A percentile compares a stretch with the other conserved stretches of the same genome.
These are phyloP conservation scores for Pegea sp. DNA, from an alignment of 23 tunicate species.

Conservation along the genomic window DNA sequence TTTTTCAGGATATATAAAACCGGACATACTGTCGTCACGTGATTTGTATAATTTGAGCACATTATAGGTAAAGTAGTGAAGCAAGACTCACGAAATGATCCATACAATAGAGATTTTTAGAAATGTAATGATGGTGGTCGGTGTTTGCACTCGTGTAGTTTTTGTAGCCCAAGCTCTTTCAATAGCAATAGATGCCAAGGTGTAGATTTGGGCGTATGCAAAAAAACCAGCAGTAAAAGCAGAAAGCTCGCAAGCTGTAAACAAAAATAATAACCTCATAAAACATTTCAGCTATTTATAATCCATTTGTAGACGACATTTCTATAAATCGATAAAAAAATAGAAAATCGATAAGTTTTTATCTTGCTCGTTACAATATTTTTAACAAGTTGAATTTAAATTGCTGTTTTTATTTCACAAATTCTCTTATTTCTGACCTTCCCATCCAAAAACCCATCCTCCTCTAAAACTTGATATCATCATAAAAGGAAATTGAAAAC, in stretches of 20 bases:
- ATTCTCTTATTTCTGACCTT: too few relatives aligned
- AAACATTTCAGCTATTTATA: too few relatives aligned
- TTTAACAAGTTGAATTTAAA: too few relatives aligned
- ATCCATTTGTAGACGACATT: too few relatives aligned
- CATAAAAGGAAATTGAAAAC: constrained; percentile 2
- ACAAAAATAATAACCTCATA: too few relatives aligned
- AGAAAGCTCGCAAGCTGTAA: constrained; percentile 1
- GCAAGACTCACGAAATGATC: neutral
- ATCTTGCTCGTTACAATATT: too few relatives aligned
- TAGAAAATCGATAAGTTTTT: too few relatives aligned
- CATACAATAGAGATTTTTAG: neutral
- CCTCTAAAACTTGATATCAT: neutral
- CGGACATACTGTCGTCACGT: too few relatives aligned
- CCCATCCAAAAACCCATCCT: neutral
- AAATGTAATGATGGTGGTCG: neutral
- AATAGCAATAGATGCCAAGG: neutral
- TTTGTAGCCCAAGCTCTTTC: neutral
- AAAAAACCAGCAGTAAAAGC: constrained; percentile 1
- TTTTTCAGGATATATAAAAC: too few relatives aligned
- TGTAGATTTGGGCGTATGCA: neutral
- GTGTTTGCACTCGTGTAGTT: neutral
- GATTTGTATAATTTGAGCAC: too few relatives aligned
- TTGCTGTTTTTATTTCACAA: too few relatives aligned
- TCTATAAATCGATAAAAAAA: too few relatives aligned
- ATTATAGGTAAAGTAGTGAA: neutral